Percentiles rank a stretch among this genome's conserved stretches.
Evolutionary conservation across 1,140 invertebrate genomes (phyloP).

Genomic region (Halesus radiatus): DNA sequence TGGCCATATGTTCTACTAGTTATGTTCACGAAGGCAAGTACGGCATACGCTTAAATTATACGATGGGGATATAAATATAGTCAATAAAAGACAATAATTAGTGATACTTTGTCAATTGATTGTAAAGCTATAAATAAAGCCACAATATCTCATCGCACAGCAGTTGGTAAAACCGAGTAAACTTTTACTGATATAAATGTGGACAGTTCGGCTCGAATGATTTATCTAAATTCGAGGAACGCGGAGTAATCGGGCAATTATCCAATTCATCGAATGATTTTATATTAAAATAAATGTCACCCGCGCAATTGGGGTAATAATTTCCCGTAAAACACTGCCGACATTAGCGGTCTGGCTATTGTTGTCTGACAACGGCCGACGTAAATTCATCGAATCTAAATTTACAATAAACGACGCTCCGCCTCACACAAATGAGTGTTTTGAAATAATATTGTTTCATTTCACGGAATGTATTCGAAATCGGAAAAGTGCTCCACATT

Average conservation of each 20-base stretch:
- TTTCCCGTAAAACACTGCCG: slow-evolving; percentile 52
- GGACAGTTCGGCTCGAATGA: slow-evolving; percentile 49
- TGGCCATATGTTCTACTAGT: too few relatives aligned
- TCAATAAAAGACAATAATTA: neutral
- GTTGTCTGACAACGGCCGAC: slow-evolving; percentile 46
- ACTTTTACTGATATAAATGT: neutral
- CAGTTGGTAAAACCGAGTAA: neutral
- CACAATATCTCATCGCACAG: neutral
- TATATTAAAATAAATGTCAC: slow-evolving; percentile 58
- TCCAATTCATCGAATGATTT: slow-evolving; percentile 57
- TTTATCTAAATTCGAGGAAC: slow-evolving; percentile 48
- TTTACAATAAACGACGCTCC: slow-evolving; percentile 36
- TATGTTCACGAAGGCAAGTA: too few relatives aligned
- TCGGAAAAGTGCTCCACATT: slow-evolving; percentile 40
- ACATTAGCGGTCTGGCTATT: slow-evolving; percentile 50
- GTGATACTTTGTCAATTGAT: slow-evolving; percentile 21
- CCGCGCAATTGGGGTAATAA: slow-evolving; percentile 54
- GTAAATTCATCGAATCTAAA: slow-evolving; percentile 46
- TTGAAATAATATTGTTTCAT: slow-evolving; percentile 39
- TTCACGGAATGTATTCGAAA: slow-evolving; percentile 42
- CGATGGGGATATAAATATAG: too few relatives aligned
- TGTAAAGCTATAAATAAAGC: slow-evolving; percentile 12
- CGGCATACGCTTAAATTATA: too few relatives aligned
- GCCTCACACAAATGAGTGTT: slow-evolving; percentile 10
- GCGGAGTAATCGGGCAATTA: slow-evolving; percentile 52